Base-by-base conservation (phyloP, 2,888 invertebrate genomes). In the Aspidiotus rigidus region DNA sequence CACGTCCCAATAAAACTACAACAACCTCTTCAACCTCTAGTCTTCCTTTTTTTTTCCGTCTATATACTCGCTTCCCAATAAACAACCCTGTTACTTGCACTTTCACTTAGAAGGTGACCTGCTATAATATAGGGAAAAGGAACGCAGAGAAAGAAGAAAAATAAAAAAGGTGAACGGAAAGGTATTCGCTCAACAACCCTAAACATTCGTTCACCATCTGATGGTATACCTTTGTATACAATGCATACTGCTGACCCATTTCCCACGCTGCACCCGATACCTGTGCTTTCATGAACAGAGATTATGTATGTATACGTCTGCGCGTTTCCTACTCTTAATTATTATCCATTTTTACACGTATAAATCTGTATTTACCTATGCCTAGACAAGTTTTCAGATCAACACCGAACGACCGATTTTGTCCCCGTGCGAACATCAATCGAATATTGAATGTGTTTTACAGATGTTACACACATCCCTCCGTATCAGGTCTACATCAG, bases 241-340 rank as follows among this genome's bases (percentile, higher is more conserved):
- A 16, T 39, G 28, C 56, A 67, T 40, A 67, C 60, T 60, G 60
- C 59, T 67, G 60, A 67, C 67, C 67, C 67, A 67, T 67, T 67
- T 67, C 67, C 60, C 67, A 67, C 67, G 67, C 67, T 44, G 44
- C 60, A 59, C 44, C 41, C 64, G 53, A 28, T 28, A 28, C 28
- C 28, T 28, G 28, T 28, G 28, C 28, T 28, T 28, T 28, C 5
- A 28, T 28, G 28, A 28, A 28, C 28, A 28, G 28, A 28, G 28
- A 28, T 28, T 28, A 28, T 28, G 28, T 28, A 28, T 28, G 28
- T 28, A 28, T 28, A 28, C 28, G 28, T 28, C 28, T 28, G 28
- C 28, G 28, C 28, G 28, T 28, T 28, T 28, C 28, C 28, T 28
- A 28, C 28, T 28, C 28, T 28, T 28, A 28, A 28, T 28, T 28